Evolutionary conservation across 2,888 invertebrate species (phyloP).

Genomic region (Cataglyphis altisquamis): DNA sequence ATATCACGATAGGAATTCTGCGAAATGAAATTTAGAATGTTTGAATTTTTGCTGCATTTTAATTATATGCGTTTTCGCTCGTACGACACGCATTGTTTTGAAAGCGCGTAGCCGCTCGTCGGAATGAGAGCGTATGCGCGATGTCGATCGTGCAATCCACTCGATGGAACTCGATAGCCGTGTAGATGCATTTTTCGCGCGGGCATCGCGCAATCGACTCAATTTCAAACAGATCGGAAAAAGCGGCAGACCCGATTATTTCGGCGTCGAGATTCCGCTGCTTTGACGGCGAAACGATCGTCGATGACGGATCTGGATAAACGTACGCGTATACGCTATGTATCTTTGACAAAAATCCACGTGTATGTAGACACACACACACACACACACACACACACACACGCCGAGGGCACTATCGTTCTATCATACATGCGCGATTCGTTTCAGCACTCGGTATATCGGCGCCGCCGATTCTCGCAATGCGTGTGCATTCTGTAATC

Average conservation of each 20-base stretch:
- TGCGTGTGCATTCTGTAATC: slow-evolving; percentile 49
- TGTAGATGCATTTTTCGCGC: slow-evolving; percentile 67
- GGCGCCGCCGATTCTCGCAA: slow-evolving; percentile 45
- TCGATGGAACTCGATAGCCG: slow-evolving; percentile 67
- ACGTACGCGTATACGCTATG: slow-evolving; percentile 29
- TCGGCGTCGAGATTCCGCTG: slow-evolving; percentile 56
- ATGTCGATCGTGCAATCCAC: slow-evolving; percentile 70
- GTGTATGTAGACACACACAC: neutral
- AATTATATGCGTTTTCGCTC: slow-evolving; percentile 8
- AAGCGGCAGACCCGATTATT: slow-evolving; percentile 57
- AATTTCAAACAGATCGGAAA: slow-evolving; percentile 58
- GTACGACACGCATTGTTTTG: slow-evolving; percentile 36
- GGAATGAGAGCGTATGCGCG: slow-evolving; percentile 28
- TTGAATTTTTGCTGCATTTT: slow-evolving; percentile 8
- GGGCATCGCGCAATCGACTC: slow-evolving; percentile 56
- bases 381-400: neutral
- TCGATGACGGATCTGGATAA: slow-evolving; percentile 60
- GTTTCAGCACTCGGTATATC: slow-evolving; percentile 50
- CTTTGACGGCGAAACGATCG: slow-evolving; percentile 44
- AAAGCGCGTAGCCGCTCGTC: slow-evolving; percentile 37
- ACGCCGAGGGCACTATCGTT: neutral
- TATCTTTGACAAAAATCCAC: slow-evolving; percentile 61
- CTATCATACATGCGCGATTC: slow-evolving; percentile 18
- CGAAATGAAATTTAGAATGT: slow-evolving; percentile 6
- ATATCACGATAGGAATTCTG: neutral